phyloP scores from a whole-genome alignment of 2,888 invertebrate genomes.

The Cosmia trapezina region DNA sequence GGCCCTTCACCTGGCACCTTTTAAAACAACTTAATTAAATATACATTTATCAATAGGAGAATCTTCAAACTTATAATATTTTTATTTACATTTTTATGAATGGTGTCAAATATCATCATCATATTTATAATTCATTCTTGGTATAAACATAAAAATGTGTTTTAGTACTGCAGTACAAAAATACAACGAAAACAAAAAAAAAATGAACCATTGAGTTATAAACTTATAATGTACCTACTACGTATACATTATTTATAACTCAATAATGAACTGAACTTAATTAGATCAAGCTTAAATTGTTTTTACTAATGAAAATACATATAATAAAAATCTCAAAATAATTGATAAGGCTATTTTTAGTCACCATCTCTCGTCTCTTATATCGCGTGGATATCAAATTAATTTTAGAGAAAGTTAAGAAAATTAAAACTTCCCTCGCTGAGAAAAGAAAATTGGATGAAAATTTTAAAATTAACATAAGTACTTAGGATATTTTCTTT shows the following conservation, averaged over 20 bases:
- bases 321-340: not conserved
- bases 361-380: not conserved
- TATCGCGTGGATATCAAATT: slow-evolving; percentile 24
- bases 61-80: slow-evolving; percentile 16
- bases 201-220: no score
- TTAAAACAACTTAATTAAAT: slow-evolving; percentile 54
- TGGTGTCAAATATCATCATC: slow-evolving; percentile 23
- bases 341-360: slow-evolving; percentile 6
- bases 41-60: slow-evolving; percentile 27
- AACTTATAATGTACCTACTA: no score
- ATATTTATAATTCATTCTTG: slow-evolving; percentile 21
- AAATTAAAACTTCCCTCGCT: slow-evolving; percentile 35
- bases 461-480: slow-evolving; percentile 47
- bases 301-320: not conserved
- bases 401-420: slow-evolving; percentile 31
- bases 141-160: not conserved
- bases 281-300: slow-evolving; percentile 1
- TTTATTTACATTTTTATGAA: slow-evolving; percentile 19
- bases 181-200: not conserved
- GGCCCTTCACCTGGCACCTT: slow-evolving; percentile 64
- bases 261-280: not conserved
- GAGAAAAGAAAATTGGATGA: slow-evolving; percentile 39
- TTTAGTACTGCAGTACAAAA: not conserved
- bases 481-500: slow-evolving; percentile 39
- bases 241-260: no score